Evolutionary conservation across 1,140 invertebrate species (phyloP), one percentile per base, ranked within the genome.

Genomic region (Apolygus lucorum): DNA sequence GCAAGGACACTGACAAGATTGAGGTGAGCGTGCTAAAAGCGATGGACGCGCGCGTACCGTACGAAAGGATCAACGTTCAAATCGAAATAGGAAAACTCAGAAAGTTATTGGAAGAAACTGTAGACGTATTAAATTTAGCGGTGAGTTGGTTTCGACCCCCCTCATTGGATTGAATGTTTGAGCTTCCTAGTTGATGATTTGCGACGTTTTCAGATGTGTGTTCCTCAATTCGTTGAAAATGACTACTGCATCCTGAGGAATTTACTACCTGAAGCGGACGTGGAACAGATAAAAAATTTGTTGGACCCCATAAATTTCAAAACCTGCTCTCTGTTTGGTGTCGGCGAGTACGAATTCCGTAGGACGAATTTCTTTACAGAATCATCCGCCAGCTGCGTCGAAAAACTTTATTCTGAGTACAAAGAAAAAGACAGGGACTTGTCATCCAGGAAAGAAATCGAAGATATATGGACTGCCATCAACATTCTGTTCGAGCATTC

Each of bases 31-130:
- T 42, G 34, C 4, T 17, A 17, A 42, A 42, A 17, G 34, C 34
- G 34, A 8, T 42, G 34, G 54, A 59, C 22, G 34, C 8, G 8
- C 54, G 54, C 4, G 54, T 17, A 4, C 54, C 11, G 4, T 59
- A 14, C 54, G 54, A 59, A 59, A 11, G 22, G 22, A 21, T 59
- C 54, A 59, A 59, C 54, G 22, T 59, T 22, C 54, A 24, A 24
- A 59, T 59, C 22, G 54, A 59, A 59, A 11, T 24, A 22, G 54
- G 54, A 59, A 59, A 59, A 59, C 54, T 59, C 22, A 4, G 54
- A 24, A 59, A 59, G 22, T 59, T 59, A 24, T 4, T 59, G 2
- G 4, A 11, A 21, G 54, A 59, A 21, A 59, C 54, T 4, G 4
- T 59, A 8, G 22, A 13, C 13, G 4, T 59, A 11, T 59, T 59